Conservation (phyloP, 92 coral and sea anemone genomes). For the Parazoanthus atlanticus region DNA sequence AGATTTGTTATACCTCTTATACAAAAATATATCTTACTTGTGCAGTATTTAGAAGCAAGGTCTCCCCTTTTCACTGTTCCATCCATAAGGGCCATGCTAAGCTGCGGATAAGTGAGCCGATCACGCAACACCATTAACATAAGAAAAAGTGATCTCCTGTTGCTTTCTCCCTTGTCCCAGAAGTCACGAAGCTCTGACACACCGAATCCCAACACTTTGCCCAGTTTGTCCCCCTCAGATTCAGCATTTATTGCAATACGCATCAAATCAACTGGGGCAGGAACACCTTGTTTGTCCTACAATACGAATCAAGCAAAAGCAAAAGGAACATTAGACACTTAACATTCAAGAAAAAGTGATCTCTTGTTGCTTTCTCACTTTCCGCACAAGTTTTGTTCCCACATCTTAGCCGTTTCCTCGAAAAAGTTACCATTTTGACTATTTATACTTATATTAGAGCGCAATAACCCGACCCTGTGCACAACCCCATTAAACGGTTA, state of each 20-base stretch:
- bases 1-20: too few species aligned
- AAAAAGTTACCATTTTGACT: too few species aligned
- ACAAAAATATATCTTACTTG: background rate
- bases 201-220: background rate
- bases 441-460: too few species aligned
- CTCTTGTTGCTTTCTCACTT: too few species aligned
- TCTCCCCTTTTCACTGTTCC: background rate
- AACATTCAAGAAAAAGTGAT: too few species aligned
- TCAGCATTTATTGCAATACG: background rate
- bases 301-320: background rate
- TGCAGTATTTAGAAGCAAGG: constrained; percentile 4
- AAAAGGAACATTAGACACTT: too few species aligned
- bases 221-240: background rate
- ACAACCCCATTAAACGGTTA: too few species aligned
- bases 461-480: too few species aligned
- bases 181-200: background rate
- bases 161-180: background rate
- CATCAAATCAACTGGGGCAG: background rate
- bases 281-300: constrained; percentile 1
- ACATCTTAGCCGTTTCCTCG: too few species aligned
- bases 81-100: background rate
- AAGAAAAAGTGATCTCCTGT: background rate
- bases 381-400: too few species aligned
- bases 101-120: background rate
- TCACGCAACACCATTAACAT: background rate